phyloP scores from a whole-genome alignment of 2,888 invertebrate species.

The Brenthis daphne region DNA sequence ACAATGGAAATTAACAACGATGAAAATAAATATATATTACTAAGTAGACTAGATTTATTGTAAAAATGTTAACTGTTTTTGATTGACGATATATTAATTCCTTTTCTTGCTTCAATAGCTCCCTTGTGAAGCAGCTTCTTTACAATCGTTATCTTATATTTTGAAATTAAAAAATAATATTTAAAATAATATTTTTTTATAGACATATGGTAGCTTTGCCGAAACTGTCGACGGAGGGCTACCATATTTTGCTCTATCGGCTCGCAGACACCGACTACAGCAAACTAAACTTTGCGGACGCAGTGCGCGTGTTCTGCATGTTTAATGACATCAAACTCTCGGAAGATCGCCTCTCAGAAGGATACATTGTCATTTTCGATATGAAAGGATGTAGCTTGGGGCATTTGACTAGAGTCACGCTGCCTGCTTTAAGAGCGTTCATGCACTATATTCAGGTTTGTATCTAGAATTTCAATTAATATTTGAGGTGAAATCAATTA shows the following conservation, averaged over 20 bases:
- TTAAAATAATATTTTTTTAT: slow-evolving; percentile 42
- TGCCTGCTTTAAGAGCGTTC: slow-evolving; percentile 84
- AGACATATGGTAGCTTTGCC: slow-evolving; percentile 85
- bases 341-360: slow-evolving; percentile 81
- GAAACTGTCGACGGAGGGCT: slow-evolving; percentile 83
- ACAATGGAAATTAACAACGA: too few relatives aligned
- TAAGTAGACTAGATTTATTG: too few relatives aligned
- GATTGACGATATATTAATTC: too few relatives aligned
- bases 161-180: not conserved
- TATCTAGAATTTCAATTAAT: slow-evolving; percentile 17
- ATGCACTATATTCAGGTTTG: slow-evolving; percentile 86
- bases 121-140: not conserved
- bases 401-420: slow-evolving; percentile 84
- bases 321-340: slow-evolving; percentile 85
- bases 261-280: slow-evolving; percentile 84
- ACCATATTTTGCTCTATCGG: slow-evolving; percentile 83
- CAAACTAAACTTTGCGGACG: slow-evolving; percentile 84
- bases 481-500: too few relatives aligned
- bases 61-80: too few relatives aligned
- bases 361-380: slow-evolving; percentile 85
- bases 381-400: slow-evolving; percentile 86
- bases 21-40: too few relatives aligned
- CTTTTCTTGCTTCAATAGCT: too few relatives aligned
- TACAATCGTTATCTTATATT: not conserved
- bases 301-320: slow-evolving; percentile 85